These are phyloP conservation scores for Mesitornis unicolor DNA, from an alignment of 2,113 vertebrate genomes.

Conservation along the genomic window DNA sequence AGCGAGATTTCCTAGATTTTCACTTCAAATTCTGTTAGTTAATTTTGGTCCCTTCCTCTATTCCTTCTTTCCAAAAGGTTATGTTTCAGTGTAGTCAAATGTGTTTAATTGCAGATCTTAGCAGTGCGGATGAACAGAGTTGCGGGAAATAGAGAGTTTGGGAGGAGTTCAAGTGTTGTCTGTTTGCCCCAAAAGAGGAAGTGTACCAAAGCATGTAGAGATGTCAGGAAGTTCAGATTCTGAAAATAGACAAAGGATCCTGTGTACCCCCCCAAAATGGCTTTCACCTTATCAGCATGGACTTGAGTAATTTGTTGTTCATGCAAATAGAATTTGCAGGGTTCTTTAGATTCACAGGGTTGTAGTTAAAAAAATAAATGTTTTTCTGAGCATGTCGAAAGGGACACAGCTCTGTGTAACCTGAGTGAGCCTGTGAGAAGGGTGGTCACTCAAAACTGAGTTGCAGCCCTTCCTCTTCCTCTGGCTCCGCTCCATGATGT, in stretches of 20 bases:
- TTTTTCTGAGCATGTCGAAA: rapidly evolving
- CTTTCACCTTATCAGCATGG: neutral
- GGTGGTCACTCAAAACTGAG: neutral
- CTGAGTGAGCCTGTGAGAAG: neutral
- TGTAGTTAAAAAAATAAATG: neutral
- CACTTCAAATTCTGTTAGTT: neutral
- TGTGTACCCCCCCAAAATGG: neutral
- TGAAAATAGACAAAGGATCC: conserved; percentile 13
- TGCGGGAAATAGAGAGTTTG: neutral
- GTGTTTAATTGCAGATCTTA: neutral
- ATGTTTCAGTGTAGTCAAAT: neutral
- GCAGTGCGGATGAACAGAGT: neutral
- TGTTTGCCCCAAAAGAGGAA: conserved; percentile 41
- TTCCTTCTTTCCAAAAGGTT: neutral
- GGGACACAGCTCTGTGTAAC: neutral
- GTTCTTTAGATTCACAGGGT: neutral
- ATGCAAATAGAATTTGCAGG: neutral
- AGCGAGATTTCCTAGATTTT: neutral
- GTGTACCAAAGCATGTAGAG: neutral
- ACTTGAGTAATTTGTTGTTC: neutral
- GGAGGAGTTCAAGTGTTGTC: neutral
- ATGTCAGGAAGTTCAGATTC: conserved; percentile 40
- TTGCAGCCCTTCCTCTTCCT: neutral
- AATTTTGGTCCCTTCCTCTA: neutral
- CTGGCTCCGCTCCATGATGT: rapidly evolving